Base-by-base conservation (phyloP, 2,113 vertebrate genomes). In the Noctilio leporinus region DNA sequence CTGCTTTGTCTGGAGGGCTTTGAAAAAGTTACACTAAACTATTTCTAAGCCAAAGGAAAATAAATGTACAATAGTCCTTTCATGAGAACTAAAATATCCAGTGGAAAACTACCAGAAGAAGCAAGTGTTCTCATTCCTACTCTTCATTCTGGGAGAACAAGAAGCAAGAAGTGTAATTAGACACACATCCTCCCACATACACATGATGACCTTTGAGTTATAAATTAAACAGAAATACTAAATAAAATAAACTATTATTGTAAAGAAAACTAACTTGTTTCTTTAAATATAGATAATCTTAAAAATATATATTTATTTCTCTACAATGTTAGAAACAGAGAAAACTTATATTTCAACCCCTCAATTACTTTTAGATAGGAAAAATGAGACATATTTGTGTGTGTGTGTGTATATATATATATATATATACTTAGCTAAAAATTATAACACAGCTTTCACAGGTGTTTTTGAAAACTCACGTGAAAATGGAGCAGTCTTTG, bases 1-100 rank as follows among this genome's bases (percentile, higher is more conserved):
- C 87, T 89, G 64, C 85, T 95, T 89, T 96, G 67, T 95, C 91
- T 96, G 51, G 83, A 97, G 51, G 75, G 64, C 78, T 88, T 89
- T 12, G 10, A 26, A 69, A 94, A 97, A 96, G 75, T 89, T 95
- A 93, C 40, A 65, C 73, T 64, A 67, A 96, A 93, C 73, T 89
- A 88, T 81, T 96, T 86, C 78, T 91, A 89, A 87, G 86, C 69
- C 45, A 69, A 86, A 95, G 43, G 51, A 81, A 96, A 97, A 94
- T 78, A 28, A 92, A 91, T 82, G 43, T n/a, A 88, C 64, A 95
- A 94, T 69, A 70, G 62, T 72, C 47, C 49, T 49, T 96, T 73
- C 81, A 26, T 28, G 10, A 91, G 76, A 90, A 86, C 43, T 78
- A n/a, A 69, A 81, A 95, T 67, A 92, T 67, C 72, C 92, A 91